These are phyloP conservation scores for Alviniconcha strummeri DNA, from an alignment of 2,888 invertebrate genomes.

Conservation along the genomic window DNA sequence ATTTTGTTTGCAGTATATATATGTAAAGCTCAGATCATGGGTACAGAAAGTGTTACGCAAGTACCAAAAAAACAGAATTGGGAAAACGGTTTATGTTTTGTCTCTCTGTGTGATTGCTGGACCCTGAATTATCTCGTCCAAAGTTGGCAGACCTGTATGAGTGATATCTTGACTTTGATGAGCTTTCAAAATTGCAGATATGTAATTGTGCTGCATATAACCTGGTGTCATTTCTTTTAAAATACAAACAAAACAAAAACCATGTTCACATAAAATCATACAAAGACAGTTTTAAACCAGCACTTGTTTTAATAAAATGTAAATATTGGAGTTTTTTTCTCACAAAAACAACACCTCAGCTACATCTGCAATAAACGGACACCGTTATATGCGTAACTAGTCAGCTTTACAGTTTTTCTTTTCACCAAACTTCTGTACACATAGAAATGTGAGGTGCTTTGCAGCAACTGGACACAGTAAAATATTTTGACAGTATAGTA, in stretches of 20 bases:
- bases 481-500: not conserved
- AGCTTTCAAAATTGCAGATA: not conserved
- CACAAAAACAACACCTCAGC: no score
- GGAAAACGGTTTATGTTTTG: not conserved
- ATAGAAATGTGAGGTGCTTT: not conserved
- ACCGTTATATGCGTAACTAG: not conserved
- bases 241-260: not conserved
- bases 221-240: not conserved
- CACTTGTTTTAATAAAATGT: not conserved
- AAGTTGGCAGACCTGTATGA: constrained; percentile 4
- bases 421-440: constrained; percentile 2
- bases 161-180: constrained; percentile 13
- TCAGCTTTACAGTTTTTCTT: constrained; percentile 6
- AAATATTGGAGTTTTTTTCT: no score
- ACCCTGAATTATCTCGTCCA: not conserved
- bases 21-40: constrained; percentile 3
- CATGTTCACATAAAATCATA: not conserved
- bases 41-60: constrained; percentile 6
- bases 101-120: not conserved
- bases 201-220: not conserved
- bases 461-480: not conserved
- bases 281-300: not conserved
- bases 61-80: not conserved
- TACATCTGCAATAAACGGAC: no score
- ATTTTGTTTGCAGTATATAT: not conserved